These are phyloP conservation scores for Arothron firmamentum DNA, from an alignment of 2,113 vertebrate species.

Conservation along the genomic window DNA sequence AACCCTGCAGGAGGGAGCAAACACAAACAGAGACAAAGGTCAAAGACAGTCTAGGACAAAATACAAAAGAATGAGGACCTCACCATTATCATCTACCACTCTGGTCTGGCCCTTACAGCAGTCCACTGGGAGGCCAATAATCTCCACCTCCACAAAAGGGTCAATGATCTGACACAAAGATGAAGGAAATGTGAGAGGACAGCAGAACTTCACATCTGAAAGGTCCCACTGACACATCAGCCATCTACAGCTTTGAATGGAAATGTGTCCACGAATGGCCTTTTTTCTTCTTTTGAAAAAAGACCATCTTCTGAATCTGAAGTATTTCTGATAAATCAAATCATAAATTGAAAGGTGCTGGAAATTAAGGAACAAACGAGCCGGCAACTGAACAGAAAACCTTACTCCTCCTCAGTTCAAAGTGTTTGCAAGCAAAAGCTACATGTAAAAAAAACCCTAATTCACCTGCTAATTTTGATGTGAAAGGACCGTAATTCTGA, in stretches of 20 bases:
- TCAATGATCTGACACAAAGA: conserved; percentile 86
- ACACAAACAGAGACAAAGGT: neutral
- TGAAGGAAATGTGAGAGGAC: neutral
- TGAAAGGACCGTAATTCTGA: no score
- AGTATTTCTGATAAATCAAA: no score
- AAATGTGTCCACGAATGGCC: no score
- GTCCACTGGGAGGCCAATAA: conserved; percentile 91
- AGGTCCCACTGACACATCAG: neutral
- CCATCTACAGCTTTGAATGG: neutral
- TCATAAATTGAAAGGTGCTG: no score
- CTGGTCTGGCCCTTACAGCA: conserved; percentile 95
- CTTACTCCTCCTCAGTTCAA: no score
- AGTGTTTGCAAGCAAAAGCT: no score
- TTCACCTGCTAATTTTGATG: no score
- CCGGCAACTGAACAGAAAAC: neutral
- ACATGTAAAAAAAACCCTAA: no score
- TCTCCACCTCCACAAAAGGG: conserved; percentile 97
- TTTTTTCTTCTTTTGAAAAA: no score
- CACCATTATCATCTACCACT: conserved; percentile 97
- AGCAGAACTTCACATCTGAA: neutral
- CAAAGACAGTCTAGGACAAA: conserved; percentile 7
- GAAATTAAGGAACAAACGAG: no score
- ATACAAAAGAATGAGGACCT: conserved; percentile 26
- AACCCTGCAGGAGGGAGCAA: conserved; percentile 75
- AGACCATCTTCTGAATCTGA: no score